phyloP scores from a whole-genome alignment of 2,888 invertebrate genomes.

The Zaprionus lineosus region DNA sequence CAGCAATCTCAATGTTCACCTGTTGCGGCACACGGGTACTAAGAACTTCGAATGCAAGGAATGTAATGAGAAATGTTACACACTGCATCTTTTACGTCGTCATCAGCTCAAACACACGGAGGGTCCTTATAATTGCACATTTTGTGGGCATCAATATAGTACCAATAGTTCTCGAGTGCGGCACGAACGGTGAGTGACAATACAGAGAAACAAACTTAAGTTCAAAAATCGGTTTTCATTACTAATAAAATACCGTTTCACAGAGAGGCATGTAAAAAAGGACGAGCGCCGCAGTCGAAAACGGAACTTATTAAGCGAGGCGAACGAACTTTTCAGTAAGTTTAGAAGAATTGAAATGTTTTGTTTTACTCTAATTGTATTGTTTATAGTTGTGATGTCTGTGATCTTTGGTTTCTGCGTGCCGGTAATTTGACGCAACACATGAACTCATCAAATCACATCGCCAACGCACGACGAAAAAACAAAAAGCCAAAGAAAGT shows the following conservation, averaged over 20 bases:
- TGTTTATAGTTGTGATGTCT: constrained; percentile 47
- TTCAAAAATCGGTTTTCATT: no score
- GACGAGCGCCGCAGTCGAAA: constrained; percentile 63
- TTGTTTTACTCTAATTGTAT: not conserved
- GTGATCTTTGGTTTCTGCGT: constrained; percentile 66
- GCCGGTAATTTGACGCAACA: constrained; percentile 64
- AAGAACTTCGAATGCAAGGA: constrained; percentile 62
- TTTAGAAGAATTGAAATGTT: not conserved
- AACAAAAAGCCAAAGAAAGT: constrained; percentile 23
- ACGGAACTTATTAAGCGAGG: constrained; percentile 66
- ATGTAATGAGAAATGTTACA: constrained; percentile 65
- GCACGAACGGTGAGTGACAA: constrained; percentile 53
- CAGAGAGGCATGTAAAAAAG: constrained; percentile 66
- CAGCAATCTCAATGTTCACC: constrained; percentile 62
- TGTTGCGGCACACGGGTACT: constrained; percentile 62
- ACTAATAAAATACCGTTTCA: not conserved
- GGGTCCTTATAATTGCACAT: constrained; percentile 62
- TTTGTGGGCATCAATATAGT: constrained; percentile 67
- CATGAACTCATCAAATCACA: constrained; percentile 56
- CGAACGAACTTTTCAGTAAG: constrained; percentile 68
- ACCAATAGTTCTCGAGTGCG: constrained; percentile 67
- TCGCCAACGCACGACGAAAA: constrained; percentile 52
- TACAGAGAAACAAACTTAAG: not conserved
- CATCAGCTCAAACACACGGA: constrained; percentile 67
- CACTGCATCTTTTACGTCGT: constrained; percentile 54